These are phyloP conservation scores for Cheilosia grossa DNA, from an alignment of 2,888 invertebrate genomes.

Conservation along the genomic window DNA sequence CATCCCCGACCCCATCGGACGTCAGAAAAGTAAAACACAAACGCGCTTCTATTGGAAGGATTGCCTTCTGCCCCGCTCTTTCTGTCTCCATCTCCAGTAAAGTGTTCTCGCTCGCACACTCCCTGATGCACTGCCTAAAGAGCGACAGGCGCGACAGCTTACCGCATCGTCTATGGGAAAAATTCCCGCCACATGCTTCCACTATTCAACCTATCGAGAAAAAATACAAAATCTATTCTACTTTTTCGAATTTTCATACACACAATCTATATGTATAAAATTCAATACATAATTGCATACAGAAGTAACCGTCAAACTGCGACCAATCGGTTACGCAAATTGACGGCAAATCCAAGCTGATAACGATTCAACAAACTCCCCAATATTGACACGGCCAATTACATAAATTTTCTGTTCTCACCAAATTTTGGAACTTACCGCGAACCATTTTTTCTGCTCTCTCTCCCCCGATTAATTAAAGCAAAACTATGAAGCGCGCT, in stretches of 20 bases:
- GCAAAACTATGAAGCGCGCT: constrained; percentile 9
- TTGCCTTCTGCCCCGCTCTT: background rate
- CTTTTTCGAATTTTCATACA: constrained; percentile 46
- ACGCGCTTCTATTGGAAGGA: too few relatives aligned
- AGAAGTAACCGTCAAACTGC: constrained; percentile 28
- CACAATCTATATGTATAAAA: constrained; percentile 31
- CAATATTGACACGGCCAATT: constrained; percentile 28
- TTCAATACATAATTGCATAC: constrained; percentile 18
- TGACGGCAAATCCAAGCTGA: background rate
- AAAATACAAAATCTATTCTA: constrained; percentile 57
- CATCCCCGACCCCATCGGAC: too few relatives aligned
- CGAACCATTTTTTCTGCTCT: constrained; percentile 67
- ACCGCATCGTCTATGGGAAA: constrained; percentile 37
- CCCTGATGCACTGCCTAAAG: background rate
- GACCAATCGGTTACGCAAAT: background rate
- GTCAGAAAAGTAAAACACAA: too few relatives aligned
- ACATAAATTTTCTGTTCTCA: constrained; percentile 50
- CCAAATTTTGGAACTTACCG: constrained; percentile 55
- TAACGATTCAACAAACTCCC: background rate
- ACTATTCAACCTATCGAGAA: constrained; percentile 25
- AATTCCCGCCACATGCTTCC: constrained; percentile 74
- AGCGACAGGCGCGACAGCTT: constrained; percentile 23
- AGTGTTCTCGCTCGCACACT: constrained; percentile 5
- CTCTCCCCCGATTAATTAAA: constrained; percentile 4
- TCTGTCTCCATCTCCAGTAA: background rate